These are phyloP conservation scores for Thera obeliscata DNA, from an alignment of 2,888 invertebrate genomes.

Conservation along the genomic window DNA sequence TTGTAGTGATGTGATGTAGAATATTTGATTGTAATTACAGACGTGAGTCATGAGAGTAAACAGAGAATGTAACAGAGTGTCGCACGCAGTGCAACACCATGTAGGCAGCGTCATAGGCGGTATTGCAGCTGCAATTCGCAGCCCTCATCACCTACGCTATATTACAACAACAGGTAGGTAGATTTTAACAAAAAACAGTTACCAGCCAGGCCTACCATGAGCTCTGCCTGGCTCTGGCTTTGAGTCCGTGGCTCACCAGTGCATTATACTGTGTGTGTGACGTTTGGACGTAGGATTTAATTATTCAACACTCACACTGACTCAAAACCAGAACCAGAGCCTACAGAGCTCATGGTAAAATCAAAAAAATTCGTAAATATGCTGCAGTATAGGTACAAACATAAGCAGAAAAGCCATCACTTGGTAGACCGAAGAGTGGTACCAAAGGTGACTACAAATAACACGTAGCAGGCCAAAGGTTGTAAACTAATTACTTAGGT, in stretches of 20 bases:
- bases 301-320: no score
- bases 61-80: constrained; percentile 13
- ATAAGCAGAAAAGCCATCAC: no score
- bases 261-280: no score
- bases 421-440: no score
- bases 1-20: neutral
- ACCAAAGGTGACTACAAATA: no score
- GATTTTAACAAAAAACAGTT: neutral
- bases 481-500: no score
- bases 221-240: neutral
- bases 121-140: constrained; percentile 5
- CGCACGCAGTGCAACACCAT: constrained; percentile 9
- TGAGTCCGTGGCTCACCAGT: neutral
- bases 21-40: constrained; percentile 9
- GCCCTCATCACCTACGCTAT: constrained; percentile 1
- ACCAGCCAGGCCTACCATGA: neutral
- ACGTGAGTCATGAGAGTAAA: constrained; percentile 13
- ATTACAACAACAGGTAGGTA: constrained; percentile 14
- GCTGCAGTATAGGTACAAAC: no score
- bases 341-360: no score
- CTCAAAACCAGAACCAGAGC: no score
- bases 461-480: no score
- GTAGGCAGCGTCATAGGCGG: constrained; percentile 13
- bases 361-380: neutral
- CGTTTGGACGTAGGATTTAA: no score